Evolutionary conservation across 2,888 invertebrate genomes (phyloP).

Genomic region (Ectemnius lituratus): DNA sequence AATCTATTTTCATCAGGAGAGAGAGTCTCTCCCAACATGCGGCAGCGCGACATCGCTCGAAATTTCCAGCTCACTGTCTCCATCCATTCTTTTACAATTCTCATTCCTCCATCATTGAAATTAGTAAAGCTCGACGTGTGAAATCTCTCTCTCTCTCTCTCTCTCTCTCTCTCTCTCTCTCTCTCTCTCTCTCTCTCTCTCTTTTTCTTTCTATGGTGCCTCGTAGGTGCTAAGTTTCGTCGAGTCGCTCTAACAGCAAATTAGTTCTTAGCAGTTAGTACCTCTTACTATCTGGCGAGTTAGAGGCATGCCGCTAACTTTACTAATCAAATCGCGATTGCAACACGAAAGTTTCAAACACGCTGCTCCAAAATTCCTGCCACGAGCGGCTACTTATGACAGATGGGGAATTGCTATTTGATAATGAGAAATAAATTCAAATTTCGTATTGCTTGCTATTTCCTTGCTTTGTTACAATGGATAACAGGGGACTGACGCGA

Average conservation of each 20-base stretch:
- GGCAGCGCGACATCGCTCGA: not conserved
- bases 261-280: slow-evolving; percentile 2
- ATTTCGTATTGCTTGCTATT: not conserved
- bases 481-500: slow-evolving; percentile 5
- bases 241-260: not conserved
- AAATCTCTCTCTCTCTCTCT: too few relatives aligned
- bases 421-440: too few relatives aligned
- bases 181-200: too few relatives aligned
- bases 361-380: too few relatives aligned
- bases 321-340: not conserved
- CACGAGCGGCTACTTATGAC: too few relatives aligned
- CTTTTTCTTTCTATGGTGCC: too few relatives aligned
- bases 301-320: too few relatives aligned
- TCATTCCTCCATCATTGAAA: not conserved
- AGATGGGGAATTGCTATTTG: too few relatives aligned
- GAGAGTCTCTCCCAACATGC: not conserved
- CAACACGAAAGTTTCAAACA: too few relatives aligned
- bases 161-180: too few relatives aligned
- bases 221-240: not conserved
- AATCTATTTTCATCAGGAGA: slow-evolving; percentile 8
- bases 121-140: not conserved
- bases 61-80: not conserved
- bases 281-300: not conserved
- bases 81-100: not conserved
- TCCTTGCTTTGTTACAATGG: slow-evolving; percentile 22